Base-by-base conservation (phyloP, 2,113 vertebrate genomes). In the Zosterops pallidus region DNA sequence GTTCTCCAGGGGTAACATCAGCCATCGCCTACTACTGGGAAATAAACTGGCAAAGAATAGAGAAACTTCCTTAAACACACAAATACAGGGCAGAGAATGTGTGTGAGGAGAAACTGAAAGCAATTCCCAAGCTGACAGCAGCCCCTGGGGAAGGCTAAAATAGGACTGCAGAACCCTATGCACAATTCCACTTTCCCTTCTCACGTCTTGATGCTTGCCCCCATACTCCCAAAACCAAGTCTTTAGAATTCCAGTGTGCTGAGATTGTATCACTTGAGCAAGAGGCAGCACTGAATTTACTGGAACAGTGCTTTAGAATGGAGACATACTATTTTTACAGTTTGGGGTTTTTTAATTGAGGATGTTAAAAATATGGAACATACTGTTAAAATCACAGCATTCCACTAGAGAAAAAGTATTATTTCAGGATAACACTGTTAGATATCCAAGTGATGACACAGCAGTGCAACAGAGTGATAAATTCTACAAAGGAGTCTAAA, bases 341-440 rank as follows among this genome's bases (percentile, higher is more conserved):
- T 39, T 3, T 33, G 11, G 11, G 6, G 0, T 1, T 39, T 76
- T 69, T 82, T 79, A 31, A 0, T 67, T 70, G 29, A 65, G 21
- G 24, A 89, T 52, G 33, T 59, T 89, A 91, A 44, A 92, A 94
- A 89, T 52, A 81, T 14, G 25, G 35, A 88, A 44, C 23, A 26
- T 8, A 15, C 57, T 63, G 62, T 50, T 72, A 79, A 68, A 92
- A 85, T 44, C 44, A 47, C 33, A 76, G 86, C 33, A 26, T 69
- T 70, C 33, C 47, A 47, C 49, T 15, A 24, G 39, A 90, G 19
- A 67, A 47, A 49, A 70, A 35, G 46, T 9, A 55, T 42, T 47
- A 55, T 59, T 23, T 67, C 3, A 0, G 7, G 33, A 49, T 77
- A 84, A 52, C 63, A 25, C 24, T 0, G 0, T 33, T 13, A 76